Conservation (phyloP, 2,113 vertebrate genomes). For the Baryphthengus martii region DNA sequence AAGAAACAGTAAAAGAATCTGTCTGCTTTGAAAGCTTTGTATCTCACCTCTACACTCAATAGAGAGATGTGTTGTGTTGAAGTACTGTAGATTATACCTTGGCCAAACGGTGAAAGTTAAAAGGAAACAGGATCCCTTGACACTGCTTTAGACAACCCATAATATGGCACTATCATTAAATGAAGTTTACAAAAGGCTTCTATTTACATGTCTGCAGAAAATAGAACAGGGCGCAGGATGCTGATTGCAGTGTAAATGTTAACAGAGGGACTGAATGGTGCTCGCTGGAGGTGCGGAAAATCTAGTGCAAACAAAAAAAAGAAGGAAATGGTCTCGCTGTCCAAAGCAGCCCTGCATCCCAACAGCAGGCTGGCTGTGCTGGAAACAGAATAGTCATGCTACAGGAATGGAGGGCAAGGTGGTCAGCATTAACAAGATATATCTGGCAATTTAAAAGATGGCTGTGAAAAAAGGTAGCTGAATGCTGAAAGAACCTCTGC, state of each 20-base stretch:
- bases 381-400: neutral
- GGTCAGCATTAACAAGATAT: neutral
- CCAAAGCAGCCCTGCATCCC: neutral
- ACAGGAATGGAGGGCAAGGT: neutral
- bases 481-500: neutral
- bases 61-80: constrained; percentile 67
- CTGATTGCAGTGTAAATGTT: constrained; percentile 74
- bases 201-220: constrained; percentile 81
- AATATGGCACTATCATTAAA: constrained; percentile 72
- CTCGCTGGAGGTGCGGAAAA: neutral
- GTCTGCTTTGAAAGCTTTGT: constrained; percentile 56
- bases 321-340: fast-evolving
- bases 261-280: neutral
- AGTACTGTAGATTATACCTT: constrained; percentile 60
- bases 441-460: neutral
- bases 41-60: constrained; percentile 64
- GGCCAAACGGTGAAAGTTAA: constrained; percentile 60
- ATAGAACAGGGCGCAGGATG: constrained; percentile 69
- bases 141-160: constrained; percentile 75
- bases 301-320: neutral
- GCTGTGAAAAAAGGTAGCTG: neutral
- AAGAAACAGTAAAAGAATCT: constrained; percentile 67
- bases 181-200: constrained; percentile 70
- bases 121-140: constrained; percentile 78
- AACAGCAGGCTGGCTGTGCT: neutral